Base-by-base conservation (phyloP, 2,888 invertebrate genomes). In the Eumacrocentrus americanus region DNA sequence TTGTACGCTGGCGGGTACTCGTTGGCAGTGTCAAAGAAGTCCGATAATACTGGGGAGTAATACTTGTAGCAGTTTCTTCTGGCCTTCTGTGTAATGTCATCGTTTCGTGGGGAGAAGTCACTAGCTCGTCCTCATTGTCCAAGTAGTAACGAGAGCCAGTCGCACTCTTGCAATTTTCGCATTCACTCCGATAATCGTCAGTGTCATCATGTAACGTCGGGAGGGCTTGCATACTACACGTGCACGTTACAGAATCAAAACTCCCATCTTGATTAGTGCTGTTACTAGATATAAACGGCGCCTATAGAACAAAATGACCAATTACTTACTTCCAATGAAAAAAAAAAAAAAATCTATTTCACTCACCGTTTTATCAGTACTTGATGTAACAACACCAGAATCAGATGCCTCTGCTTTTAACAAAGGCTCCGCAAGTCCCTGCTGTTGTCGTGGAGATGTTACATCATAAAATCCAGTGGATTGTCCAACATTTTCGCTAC, bases 151-250 rank as follows among this genome's bases (percentile, higher is more conserved):
- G 85, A 66, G 89, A 88, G 67, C 88, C 88, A 70, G 86, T 88
- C 3, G 89, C 88, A 51, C 90, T 89, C 81, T 92, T 91, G 82
- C 92, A 92, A 83, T 92, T 92, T 81, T 91, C 92, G 81, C 92
- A 92, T 81, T 92, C 92, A 81, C 89, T 91, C 68, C 91, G 85
- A 77, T 91, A 91, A 79, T 91, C 91, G 74, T 91, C 90, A 50
- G 86, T 84, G 56, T 87, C 87, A 65, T 83, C 83, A 66, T 79
- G 81, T 52, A 78, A 67, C 47, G 79, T 79, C 58, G 77, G 79
- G 62, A 78, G 81, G 79, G 66, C 78, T 68, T 80, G 80, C 70
- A 77, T 73, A 48, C 76, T 80, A 56, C 80, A 81, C 12, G 77
- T 77, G 57, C 80, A 81, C 20, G 79, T 72, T 5, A 77, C 79